Base-by-base conservation (phyloP, 2,888 invertebrate species). In the Tanaodytes sp. region DNA sequence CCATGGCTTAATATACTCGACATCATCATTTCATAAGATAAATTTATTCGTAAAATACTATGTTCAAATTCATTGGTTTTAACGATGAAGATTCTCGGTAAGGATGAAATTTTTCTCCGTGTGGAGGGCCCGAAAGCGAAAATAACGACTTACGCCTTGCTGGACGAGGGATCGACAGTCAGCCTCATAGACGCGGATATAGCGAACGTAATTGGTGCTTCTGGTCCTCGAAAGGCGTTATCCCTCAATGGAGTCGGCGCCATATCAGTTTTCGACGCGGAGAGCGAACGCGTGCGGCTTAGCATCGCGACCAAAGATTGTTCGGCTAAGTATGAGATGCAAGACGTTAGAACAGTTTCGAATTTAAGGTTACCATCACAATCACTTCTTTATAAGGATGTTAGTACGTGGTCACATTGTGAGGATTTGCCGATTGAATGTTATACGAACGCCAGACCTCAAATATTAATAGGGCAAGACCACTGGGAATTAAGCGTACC, bases 331-430 rank as follows among this genome's bases (percentile, higher is more conserved):
- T n/a, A 39, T 15, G 15, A 43, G 2, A 12, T 51, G 19, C 11
- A 15, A 19, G 15, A 20, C 8, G 61, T 30, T 1, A 27, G 67
- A 5, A 67, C 61, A 1, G 37, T 61, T 15, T 37, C 39, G 2
- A 14, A 36, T 6, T 23, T 66, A 18, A 12, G 1, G 0, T 19
- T 65, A 1, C 40, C 36, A 9, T 19, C 12, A 6, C 58, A 66
- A 42, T 11, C 52, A 11, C n/a, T n/a, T n/a, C n/a, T n/a, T n/a
- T n/a, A n/a, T n/a, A n/a, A n/a, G n/a, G n/a, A n/a, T n/a, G n/a
- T n/a, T n/a, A n/a, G n/a, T n/a, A n/a, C n/a, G n/a, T n/a, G n/a
- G n/a, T n/a, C n/a, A n/a, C n/a, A n/a, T n/a, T n/a, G n/a, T n/a
- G n/a, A n/a, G n/a, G n/a, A n/a, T n/a, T n/a, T n/a, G n/a, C n/a